Evolutionary conservation across 2,113 vertebrate genomes (phyloP).

Genomic region (Indicator indicator): DNA sequence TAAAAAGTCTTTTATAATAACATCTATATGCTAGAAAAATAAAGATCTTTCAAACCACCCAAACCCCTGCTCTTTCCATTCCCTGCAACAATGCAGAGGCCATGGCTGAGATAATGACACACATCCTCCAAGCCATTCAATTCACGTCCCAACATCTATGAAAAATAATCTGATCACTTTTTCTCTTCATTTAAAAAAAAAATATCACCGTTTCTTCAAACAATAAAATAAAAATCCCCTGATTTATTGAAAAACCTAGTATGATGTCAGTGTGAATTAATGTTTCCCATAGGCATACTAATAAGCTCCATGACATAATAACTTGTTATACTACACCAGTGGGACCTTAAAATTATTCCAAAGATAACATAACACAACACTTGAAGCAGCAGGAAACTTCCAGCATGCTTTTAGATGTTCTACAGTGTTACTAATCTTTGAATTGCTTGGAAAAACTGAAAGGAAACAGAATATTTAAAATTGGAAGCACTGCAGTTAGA

Average conservation of each 20-base stretch:
- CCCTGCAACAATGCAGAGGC: constrained; percentile 6
- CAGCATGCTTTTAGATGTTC: constrained; percentile 86
- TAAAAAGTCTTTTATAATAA: constrained; percentile 71
- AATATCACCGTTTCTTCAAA: constrained; percentile 42
- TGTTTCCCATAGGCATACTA: constrained; percentile 81
- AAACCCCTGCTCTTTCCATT: constrained; percentile 52
- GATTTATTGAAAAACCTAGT: constrained; percentile 74
- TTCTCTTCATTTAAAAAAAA: constrained; percentile 8
- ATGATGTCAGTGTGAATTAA: constrained; percentile 81
- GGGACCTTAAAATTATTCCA: constrained; percentile 86
- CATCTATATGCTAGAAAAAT: constrained; percentile 71
- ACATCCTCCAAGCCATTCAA: neutral
- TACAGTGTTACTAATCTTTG: constrained; percentile 87
- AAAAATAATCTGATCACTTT: constrained; percentile 55
- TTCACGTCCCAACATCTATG: neutral
- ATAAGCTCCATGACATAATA: constrained; percentile 86
- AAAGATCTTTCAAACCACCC: constrained; percentile 63
- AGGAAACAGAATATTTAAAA: constrained; percentile 85
- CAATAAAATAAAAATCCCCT: constrained; percentile 22
- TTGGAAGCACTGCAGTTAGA: constrained; percentile 70
- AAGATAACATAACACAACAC: constrained; percentile 89
- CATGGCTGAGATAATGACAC: neutral
- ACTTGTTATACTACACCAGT: constrained; percentile 80
- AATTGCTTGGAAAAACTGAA: constrained; percentile 78
- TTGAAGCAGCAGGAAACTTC: constrained; percentile 88